Percentiles rank a stretch among this genome's conserved stretches.
Evolutionary conservation across 1,140 invertebrate species (phyloP).

Genomic region (Phocides pigmalion): DNA sequence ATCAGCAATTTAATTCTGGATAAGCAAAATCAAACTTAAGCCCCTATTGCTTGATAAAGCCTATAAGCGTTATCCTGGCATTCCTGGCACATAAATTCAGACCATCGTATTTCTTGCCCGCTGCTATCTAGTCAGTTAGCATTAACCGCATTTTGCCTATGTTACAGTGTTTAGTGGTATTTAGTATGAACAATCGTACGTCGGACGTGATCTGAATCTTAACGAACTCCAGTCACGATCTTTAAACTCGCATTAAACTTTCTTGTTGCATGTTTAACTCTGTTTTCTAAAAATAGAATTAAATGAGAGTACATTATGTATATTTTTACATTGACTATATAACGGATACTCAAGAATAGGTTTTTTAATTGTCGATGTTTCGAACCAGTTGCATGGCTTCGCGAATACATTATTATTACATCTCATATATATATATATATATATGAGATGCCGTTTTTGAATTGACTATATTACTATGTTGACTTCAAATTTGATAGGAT

Average conservation of each 20-base stretch:
- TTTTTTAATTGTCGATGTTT: no score
- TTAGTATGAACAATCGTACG: constrained; percentile 63
- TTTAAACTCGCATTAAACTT: constrained; percentile 38
- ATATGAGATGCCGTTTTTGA: no score
- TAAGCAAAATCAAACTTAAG: no score
- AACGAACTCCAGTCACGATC: constrained; percentile 64
- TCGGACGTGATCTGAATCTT: constrained; percentile 63
- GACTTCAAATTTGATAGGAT: no score
- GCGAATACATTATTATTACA: no score
- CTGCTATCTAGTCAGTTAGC: constrained; percentile 47
- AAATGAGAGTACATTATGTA: not conserved
- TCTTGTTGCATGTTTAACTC: constrained; percentile 25
- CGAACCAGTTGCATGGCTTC: no score
- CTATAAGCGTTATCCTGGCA: constrained; percentile 8
- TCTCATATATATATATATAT: no score
- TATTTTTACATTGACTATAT: no score
- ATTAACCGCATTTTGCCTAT: constrained; percentile 30
- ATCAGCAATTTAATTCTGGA: no score
- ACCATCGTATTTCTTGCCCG: constrained; percentile 42
- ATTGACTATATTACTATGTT: no score
- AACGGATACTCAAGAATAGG: no score
- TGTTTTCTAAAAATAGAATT: constrained; percentile 9
- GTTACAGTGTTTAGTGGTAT: constrained; percentile 36
- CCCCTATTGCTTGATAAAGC: constrained; percentile 17
- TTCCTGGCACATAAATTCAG: constrained; percentile 22